Percentiles rank a stretch among this genome's conserved stretches.
phyloP scores from a whole-genome alignment of 2,797 vertebrate species.

The Smutsia gigantea region DNA sequence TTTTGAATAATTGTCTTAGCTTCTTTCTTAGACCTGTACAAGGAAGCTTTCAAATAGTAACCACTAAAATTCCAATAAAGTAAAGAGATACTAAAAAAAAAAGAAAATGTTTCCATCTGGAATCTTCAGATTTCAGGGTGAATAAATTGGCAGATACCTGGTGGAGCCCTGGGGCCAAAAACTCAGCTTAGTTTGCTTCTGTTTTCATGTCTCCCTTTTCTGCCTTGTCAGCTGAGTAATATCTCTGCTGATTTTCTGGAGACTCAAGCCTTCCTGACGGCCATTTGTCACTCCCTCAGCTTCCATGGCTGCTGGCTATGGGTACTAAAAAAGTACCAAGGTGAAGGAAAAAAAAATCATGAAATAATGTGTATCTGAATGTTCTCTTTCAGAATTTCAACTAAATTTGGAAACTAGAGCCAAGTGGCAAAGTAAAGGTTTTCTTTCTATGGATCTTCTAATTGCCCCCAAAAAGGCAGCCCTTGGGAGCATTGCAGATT shows the following conservation, averaged over 20 bases:
- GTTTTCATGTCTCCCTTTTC: constrained; percentile 53
- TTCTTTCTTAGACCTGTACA: background rate
- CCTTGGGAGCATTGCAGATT: constrained; percentile 69
- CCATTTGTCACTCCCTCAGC: constrained; percentile 50
- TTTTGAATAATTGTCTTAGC: constrained; percentile 7
- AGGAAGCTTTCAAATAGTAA: constrained; percentile 49
- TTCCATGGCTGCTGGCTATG: constrained; percentile 38
- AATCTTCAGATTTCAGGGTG: constrained; percentile 59
- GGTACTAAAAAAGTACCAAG: constrained; percentile 25
- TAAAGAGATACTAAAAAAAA: background rate
- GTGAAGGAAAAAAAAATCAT: background rate
- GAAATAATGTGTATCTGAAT: constrained; percentile 47
- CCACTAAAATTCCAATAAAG: constrained; percentile 36
- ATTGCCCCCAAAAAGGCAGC: constrained; percentile 78
- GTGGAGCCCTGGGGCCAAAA: constrained; percentile 38
- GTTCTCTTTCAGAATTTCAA: constrained; percentile 62
- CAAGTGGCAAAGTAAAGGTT: constrained; percentile 77
- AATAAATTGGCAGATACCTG: constrained; percentile 68
- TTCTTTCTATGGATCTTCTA: constrained; percentile 79
- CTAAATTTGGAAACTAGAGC: constrained; percentile 74
- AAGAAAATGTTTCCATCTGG: constrained; percentile 52
- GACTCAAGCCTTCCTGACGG: background rate
- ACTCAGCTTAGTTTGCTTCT: constrained; percentile 37
- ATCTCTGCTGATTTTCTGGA: constrained; percentile 63
- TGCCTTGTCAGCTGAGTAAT: constrained; percentile 30